phyloP scores from a whole-genome alignment of 1,140 invertebrate genomes.

The Mamestra configurata region DNA sequence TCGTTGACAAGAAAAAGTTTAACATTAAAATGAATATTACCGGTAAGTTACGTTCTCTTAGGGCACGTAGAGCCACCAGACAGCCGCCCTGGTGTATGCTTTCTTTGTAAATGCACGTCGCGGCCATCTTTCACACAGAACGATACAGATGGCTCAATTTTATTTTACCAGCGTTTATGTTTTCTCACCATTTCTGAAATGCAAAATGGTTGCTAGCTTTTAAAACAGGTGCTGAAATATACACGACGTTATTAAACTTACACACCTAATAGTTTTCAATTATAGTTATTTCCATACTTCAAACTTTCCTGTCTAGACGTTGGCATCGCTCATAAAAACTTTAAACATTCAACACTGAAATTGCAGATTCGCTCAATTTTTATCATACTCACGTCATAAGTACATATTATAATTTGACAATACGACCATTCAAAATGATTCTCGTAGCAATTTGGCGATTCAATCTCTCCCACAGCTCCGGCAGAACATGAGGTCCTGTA shows the following conservation, averaged over 20 bases:
- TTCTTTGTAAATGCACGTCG: conserved; percentile 24
- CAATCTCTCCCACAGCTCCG: too few relatives aligned
- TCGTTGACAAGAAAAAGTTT: neutral
- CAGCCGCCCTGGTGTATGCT: neutral
- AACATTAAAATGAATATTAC: neutral
- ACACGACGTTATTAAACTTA: neutral
- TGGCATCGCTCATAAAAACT: conserved; percentile 7
- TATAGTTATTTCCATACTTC: neutral
- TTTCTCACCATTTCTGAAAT: neutral
- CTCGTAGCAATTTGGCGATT: too few relatives aligned
- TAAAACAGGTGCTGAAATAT: too few relatives aligned
- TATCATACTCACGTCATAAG: neutral
- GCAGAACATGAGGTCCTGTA: too few relatives aligned
- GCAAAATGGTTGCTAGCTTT: too few relatives aligned
- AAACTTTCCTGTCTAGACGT: conserved; percentile 9
- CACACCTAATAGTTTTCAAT: neutral
- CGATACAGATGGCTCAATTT: conserved; percentile 32
- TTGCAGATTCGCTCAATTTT: neutral
- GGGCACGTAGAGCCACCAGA: neutral
- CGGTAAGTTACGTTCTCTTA: neutral
- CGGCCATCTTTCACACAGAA: neutral
- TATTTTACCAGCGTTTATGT: conserved; percentile 23
- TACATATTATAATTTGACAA: too few relatives aligned
- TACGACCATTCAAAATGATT: too few relatives aligned
- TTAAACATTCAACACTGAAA: neutral